A percentile compares a stretch with the other conserved stretches of the same genome.
These are phyloP conservation scores for Microcebus jonahi DNA, from an alignment of 2,113 vertebrate genomes.

Conservation along the genomic window DNA sequence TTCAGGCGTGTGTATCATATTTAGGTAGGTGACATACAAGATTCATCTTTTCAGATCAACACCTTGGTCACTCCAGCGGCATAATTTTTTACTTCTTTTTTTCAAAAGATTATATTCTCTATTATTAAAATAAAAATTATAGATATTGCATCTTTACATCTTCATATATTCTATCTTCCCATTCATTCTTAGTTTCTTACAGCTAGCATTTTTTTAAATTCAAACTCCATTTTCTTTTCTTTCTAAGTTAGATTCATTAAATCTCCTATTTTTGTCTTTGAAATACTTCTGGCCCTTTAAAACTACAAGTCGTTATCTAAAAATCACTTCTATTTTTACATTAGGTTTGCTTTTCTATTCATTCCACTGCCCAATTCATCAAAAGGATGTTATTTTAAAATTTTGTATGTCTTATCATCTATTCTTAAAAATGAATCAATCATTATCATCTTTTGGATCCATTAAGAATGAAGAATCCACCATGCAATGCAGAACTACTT, in stretches of 20 bases:
- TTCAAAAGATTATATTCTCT: conserved; percentile 27
- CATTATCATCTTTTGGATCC: background rate
- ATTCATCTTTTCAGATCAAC: conserved; percentile 69
- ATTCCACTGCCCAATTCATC: background rate
- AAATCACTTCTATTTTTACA: conserved; percentile 23
- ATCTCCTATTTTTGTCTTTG: conserved; percentile 41
- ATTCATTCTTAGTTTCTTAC: conserved; percentile 60
- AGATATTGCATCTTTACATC: conserved; percentile 50
- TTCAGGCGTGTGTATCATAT: conserved; percentile 77
- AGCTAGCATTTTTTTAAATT: background rate
- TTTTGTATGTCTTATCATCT: conserved; percentile 30
- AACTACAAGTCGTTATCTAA: conserved; percentile 27
- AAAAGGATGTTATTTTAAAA: conserved; percentile 19
- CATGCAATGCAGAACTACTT: background rate
- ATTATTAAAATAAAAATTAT: conserved; percentile 18
- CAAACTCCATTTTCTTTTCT: conserved; percentile 54
- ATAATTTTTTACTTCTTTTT: conserved; percentile 51
- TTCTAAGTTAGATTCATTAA: conserved; percentile 20
- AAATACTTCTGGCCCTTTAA: background rate
- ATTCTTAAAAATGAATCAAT: conserved; percentile 32
- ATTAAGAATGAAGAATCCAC: background rate
- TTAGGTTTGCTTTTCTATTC: conserved; percentile 45
- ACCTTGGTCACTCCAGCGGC: conserved; percentile 57
- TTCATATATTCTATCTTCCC: conserved; percentile 50
- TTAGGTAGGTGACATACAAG: conserved; percentile 77